Conservation (phyloP, 2,113 vertebrate species). For the Oryctolagus cuniculus region DNA sequence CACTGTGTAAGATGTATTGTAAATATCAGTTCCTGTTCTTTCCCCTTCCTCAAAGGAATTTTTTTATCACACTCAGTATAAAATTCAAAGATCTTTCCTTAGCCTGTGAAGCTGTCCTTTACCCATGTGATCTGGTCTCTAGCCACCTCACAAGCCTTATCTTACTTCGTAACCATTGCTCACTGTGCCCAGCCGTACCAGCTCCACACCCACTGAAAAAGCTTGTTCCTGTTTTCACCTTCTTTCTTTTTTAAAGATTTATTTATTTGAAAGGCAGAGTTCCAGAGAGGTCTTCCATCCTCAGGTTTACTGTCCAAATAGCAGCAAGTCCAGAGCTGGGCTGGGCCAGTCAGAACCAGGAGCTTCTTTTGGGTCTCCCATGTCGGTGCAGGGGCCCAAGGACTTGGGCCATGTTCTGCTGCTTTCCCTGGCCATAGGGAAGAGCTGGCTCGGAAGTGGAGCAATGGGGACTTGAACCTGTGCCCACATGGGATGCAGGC, state of each 20-base stretch:
- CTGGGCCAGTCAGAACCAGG: no score
- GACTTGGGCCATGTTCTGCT: no score
- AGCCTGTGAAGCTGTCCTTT: not conserved
- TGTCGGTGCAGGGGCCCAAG: no score
- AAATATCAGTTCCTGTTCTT: not conserved
- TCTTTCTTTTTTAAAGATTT: not conserved
- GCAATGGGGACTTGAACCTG: no score
- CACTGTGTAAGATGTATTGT: not conserved
- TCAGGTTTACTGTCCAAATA: no score
- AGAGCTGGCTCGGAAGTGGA: no score
- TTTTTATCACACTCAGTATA: slow-evolving; percentile 7
- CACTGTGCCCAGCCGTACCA: not conserved
- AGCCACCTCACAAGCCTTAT: not conserved
- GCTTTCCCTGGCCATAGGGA: no score
- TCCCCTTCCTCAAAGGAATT: not conserved
- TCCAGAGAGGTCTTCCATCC: no score
- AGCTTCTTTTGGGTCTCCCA: no score
- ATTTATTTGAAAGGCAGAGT: no score
- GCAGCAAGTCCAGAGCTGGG: no score
- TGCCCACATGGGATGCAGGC: no score
- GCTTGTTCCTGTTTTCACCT: not conserved
- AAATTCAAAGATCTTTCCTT: not conserved
- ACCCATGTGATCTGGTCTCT: not conserved
- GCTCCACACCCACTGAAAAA: slow-evolving; percentile 5
- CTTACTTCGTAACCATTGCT: not conserved